phyloP scores from a whole-genome alignment of 2,797 vertebrate species.

The Neostethus bicornis region DNA sequence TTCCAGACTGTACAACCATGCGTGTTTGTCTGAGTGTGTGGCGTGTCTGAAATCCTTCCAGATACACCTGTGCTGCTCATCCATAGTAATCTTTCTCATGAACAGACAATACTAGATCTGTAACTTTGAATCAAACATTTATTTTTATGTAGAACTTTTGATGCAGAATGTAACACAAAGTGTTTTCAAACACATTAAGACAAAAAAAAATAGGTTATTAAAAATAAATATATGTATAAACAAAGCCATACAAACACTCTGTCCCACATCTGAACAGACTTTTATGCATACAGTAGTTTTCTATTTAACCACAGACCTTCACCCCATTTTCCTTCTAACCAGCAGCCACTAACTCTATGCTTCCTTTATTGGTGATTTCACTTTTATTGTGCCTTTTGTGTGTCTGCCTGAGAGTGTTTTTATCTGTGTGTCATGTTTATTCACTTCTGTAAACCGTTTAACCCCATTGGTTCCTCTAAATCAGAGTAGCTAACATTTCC shows the following conservation, averaged over 20 bases:
- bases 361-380: not conserved
- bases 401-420: constrained; percentile 3
- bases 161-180: too few species aligned
- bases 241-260: too few species aligned
- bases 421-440: constrained; percentile 5
- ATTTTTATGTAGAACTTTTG: too few species aligned
- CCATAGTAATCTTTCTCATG: constrained; percentile 5
- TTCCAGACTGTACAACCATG: constrained; percentile 27
- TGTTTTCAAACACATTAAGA: too few species aligned
- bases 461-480: constrained; percentile 5
- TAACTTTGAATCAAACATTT: not conserved
- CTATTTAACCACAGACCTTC: too few species aligned
- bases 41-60: constrained; percentile 26
- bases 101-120: constrained; percentile 2
- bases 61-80: constrained; percentile 19
- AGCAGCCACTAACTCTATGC: too few species aligned
- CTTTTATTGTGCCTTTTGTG: not conserved
- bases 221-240: not conserved
- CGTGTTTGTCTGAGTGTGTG: constrained; percentile 13
- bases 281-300: too few species aligned
- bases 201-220: too few species aligned
- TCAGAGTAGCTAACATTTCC: constrained; percentile 18
- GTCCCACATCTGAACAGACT: too few species aligned
- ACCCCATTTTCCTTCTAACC: too few species aligned
- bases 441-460: constrained; percentile 14